phyloP scores from a whole-genome alignment of 2,797 vertebrate genomes.

The Centropyge bicolor region DNA sequence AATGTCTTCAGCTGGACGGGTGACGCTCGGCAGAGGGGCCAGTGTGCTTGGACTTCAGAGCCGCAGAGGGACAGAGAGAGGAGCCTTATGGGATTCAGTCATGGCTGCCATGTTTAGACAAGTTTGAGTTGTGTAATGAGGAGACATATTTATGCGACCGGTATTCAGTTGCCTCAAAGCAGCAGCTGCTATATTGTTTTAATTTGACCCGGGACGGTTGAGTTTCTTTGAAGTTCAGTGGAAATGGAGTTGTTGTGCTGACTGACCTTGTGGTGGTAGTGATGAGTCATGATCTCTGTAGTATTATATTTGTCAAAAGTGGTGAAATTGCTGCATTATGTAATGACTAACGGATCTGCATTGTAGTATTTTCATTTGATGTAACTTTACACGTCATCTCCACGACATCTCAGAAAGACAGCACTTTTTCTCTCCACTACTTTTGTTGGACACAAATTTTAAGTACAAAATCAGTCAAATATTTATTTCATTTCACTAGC shows the following conservation, averaged over 20 bases:
- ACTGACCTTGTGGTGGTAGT: constrained; percentile 52
- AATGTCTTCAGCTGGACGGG: constrained; percentile 75
- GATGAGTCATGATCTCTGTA: constrained; percentile 13
- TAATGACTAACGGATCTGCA: neutral
- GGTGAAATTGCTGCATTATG: constrained; percentile 1
- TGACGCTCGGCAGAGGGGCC: constrained; percentile 69
- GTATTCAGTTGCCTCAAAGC: constrained; percentile 21
- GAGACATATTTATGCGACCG: constrained; percentile 21
- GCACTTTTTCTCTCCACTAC: neutral
- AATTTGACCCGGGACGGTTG: neutral
- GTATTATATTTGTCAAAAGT: neutral
- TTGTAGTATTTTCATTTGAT: neutral
- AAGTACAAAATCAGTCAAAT: neutral
- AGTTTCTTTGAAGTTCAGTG: neutral
- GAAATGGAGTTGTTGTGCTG: constrained; percentile 17
- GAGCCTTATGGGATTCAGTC: constrained; percentile 34
- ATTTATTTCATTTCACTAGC: neutral
- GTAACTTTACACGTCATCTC: neutral
- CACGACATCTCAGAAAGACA: neutral
- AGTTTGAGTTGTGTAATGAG: constrained; percentile 63
- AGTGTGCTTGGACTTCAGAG: constrained; percentile 59
- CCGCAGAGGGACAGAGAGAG: constrained; percentile 39
- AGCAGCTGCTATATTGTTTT: constrained; percentile 43
- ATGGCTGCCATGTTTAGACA: constrained; percentile 55
- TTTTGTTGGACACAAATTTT: neutral